Percentiles rank a stretch among this genome's conserved stretches.
Conservation (phyloP, 1,140 invertebrate species). For the Drosophila teissieri region DNA sequence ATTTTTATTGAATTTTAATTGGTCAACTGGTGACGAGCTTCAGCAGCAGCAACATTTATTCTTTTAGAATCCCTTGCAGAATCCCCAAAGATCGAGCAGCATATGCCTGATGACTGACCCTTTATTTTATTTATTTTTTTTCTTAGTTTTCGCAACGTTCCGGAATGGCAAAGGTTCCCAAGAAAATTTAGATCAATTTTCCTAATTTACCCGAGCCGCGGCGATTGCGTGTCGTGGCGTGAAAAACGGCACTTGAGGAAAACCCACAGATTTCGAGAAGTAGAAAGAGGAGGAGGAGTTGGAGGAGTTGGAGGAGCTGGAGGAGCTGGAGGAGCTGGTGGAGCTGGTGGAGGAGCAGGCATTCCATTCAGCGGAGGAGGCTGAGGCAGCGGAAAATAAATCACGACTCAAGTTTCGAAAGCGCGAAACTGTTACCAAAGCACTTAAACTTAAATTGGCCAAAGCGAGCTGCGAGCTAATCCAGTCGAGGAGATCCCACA, state of each 20-base stretch:
- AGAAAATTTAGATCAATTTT: conserved; percentile 84
- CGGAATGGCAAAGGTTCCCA: conserved; percentile 70
- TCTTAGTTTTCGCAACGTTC: background rate
- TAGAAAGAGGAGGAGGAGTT: conserved; percentile 1
- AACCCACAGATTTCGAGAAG: conserved; percentile 23
- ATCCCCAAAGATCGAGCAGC: background rate
- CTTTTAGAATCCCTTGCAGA: too few relatives aligned
- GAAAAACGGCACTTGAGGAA: conserved; percentile 79
- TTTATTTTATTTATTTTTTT: background rate
- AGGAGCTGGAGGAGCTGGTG: background rate
- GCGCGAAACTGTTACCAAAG: conserved; percentile 83
- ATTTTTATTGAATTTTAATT: conserved; percentile 82
- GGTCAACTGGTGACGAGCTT: conserved; percentile 34
- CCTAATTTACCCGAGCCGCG: conserved; percentile 78
- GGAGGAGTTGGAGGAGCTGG: conserved; percentile 1
- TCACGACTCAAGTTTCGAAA: conserved; percentile 83
- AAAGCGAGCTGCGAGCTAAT: conserved; percentile 50
- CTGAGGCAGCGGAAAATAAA: conserved; percentile 60
- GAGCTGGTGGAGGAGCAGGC: conserved; percentile 4
- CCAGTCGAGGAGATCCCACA: conserved; percentile 24
- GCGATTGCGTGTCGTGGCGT: conserved; percentile 82
- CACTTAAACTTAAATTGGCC: conserved; percentile 83
- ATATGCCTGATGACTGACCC: conserved; percentile 20
- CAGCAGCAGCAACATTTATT: background rate
- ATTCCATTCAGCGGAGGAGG: conserved; percentile 23